phyloP scores from a whole-genome alignment of 2,113 vertebrate species.

The Monopterus albus region DNA sequence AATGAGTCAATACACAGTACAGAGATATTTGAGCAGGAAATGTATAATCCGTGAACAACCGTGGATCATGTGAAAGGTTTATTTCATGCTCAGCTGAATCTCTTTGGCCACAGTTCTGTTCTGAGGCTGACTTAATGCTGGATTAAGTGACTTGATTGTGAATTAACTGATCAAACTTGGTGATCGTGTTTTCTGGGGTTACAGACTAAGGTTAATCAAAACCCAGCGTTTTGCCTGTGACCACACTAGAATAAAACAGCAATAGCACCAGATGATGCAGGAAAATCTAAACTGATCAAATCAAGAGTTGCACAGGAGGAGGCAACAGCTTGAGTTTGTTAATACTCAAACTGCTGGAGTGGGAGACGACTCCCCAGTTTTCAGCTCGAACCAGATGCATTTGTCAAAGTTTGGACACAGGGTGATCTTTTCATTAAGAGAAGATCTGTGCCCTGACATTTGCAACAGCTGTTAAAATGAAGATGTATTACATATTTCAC shows the following conservation, averaged over 20 bases:
- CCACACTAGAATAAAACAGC: constrained; percentile 12
- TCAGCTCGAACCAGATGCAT: constrained; percentile 65
- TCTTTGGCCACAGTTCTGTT: neutral
- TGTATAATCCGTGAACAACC: constrained; percentile 2
- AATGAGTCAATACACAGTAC: constrained; percentile 12
- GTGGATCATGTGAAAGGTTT: constrained; percentile 3
- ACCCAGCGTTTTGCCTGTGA: constrained; percentile 8
- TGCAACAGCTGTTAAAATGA: constrained; percentile 78
- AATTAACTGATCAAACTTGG: constrained; percentile 17
- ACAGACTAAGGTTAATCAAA: constrained; percentile 22
- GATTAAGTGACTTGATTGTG: constrained; percentile 31
- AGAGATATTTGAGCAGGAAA: constrained; percentile 21
- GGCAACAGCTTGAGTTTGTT: constrained; percentile 65
- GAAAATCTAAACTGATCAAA: constrained; percentile 39
- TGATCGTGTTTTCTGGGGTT: constrained; percentile 4
- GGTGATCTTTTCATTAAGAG: constrained; percentile 78
- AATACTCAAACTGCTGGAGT: constrained; percentile 49
- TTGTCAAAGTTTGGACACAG: constrained; percentile 72
- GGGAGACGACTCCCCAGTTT: constrained; percentile 47
- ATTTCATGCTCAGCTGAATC: constrained; percentile 10
- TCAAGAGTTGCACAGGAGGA: constrained; percentile 14
- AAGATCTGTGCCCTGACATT: constrained; percentile 79
- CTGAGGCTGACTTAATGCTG: constrained; percentile 11
- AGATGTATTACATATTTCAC: constrained; percentile 81
- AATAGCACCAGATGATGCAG: constrained; percentile 23